These are phyloP conservation scores for Tetraodon nigroviridis DNA, from an alignment of 2,113 vertebrate species.

Conservation along the genomic window DNA sequence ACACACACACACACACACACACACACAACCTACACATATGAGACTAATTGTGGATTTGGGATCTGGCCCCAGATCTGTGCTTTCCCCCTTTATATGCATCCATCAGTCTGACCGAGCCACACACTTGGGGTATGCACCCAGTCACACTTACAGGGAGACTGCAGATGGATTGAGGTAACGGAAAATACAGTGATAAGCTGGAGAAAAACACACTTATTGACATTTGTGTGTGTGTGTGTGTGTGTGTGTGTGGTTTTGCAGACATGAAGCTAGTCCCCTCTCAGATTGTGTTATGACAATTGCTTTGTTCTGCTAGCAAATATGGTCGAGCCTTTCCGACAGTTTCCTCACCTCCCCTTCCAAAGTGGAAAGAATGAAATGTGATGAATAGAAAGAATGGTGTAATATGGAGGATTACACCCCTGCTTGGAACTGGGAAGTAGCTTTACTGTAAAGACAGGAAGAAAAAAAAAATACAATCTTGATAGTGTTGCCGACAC, in stretches of 20 bases:
- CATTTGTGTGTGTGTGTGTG: conserved; percentile 13
- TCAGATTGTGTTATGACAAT: conserved; percentile 48
- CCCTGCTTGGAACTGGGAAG: conserved; percentile 64
- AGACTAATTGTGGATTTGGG: conserved; percentile 71
- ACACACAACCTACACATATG: conserved; percentile 60
- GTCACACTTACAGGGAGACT: not conserved
- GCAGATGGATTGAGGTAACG: conserved; percentile 11
- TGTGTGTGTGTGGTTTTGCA: conserved; percentile 7
- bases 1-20: too few species aligned
- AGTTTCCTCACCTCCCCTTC: conserved; percentile 68
- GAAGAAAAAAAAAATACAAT: conserved; percentile 51
- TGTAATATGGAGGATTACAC: conserved; percentile 68
- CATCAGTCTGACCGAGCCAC: not conserved
- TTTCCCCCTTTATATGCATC: conserved; percentile 15
- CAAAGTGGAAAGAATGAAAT: conserved; percentile 61
- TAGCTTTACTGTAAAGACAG: conserved; percentile 67
- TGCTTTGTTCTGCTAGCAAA: conserved; percentile 61
- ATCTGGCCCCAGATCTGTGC: conserved; percentile 55
- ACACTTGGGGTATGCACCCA: conserved; percentile 1
- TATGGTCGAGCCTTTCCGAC: conserved; percentile 56
- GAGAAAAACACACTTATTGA: conserved; percentile 5
- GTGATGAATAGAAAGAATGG: conserved; percentile 65
- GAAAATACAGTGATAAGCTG: conserved; percentile 13
- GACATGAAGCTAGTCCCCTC: conserved; percentile 19
- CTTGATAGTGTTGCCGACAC: conserved; percentile 66